phyloP scores from a whole-genome alignment of 2,113 vertebrate genomes.

The Echinops telfairi region DNA sequence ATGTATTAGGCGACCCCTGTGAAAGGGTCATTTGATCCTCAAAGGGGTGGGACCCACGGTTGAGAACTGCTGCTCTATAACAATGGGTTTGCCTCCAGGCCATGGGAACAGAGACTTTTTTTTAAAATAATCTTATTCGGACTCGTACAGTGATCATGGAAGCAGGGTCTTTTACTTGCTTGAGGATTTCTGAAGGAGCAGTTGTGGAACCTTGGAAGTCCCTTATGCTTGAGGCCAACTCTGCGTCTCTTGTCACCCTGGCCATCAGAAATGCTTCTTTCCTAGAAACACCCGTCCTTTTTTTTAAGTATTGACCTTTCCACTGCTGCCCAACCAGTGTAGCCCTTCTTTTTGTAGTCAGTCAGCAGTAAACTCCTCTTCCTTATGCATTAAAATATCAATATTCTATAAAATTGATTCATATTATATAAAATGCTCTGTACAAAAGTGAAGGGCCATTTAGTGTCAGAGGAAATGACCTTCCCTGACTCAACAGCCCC shows the following conservation, averaged over 20 bases:
- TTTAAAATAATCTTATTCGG: too few relatives aligned
- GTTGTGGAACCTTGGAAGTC: fast-evolving
- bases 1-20: too few relatives aligned
- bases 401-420: constrained; percentile 13
- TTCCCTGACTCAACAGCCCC: neutral
- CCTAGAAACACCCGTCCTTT: neutral
- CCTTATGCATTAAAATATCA: neutral
- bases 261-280: neutral
- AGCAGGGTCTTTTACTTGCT: neutral
- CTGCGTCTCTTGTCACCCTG: neutral
- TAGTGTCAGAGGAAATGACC: neutral
- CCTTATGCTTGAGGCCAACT: neutral
- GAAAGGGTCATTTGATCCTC: too few relatives aligned
- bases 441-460: neutral
- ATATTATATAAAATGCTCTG: neutral
- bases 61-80: too few relatives aligned
- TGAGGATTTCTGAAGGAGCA: neutral
- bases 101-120: neutral
- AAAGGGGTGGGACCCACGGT: too few relatives aligned
- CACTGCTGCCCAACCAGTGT: neutral
- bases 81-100: neutral
- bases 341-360: neutral
- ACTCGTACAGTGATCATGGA: too few relatives aligned
- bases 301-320: neutral
- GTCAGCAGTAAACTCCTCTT: constrained; percentile 14